Percentiles rank a stretch among this genome's conserved stretches.
phyloP scores from a whole-genome alignment of 2,888 invertebrate genomes.

The Caenorhabditis sp. region DNA sequence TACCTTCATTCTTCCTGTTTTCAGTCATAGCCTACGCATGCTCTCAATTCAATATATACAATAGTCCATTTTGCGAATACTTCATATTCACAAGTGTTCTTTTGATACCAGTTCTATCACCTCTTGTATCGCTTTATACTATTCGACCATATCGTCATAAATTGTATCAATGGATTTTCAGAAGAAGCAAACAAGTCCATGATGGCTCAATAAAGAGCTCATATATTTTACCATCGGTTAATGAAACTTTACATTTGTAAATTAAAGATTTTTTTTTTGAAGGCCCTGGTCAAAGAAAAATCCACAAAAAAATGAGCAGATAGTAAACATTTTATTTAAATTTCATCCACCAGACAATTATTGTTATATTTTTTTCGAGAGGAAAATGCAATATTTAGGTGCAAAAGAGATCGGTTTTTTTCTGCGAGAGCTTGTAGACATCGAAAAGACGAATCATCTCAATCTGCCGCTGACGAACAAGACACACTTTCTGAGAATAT shows the following conservation, averaged over 20 bases:
- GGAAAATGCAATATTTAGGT: too few species aligned
- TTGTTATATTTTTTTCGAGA: too few species aligned
- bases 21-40: constrained; percentile 17
- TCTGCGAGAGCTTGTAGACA: constrained; percentile 29
- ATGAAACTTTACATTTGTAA: too few species aligned
- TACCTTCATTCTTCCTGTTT: constrained; percentile 27
- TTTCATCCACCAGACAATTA: too few species aligned
- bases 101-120: constrained; percentile 35
- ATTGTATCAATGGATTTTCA: too few species aligned
- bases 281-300: too few species aligned
- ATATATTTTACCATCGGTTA: too few species aligned
- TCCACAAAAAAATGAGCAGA: too few species aligned
- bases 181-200: too few species aligned
- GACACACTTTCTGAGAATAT: constrained; percentile 24
- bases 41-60: constrained; percentile 21
- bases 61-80: constrained; percentile 27
- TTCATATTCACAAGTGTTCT: constrained; percentile 26
- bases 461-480: constrained; percentile 21
- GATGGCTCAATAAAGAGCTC: too few species aligned
- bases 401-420: not conserved
- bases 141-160: not conserved
- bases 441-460: constrained; percentile 25
- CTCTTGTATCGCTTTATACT: not conserved
- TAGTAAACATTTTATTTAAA: too few species aligned
- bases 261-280: too few species aligned